These are phyloP conservation scores for Bimastos eiseni DNA, from an alignment of 2,888 invertebrate genomes.

Conservation along the genomic window DNA sequence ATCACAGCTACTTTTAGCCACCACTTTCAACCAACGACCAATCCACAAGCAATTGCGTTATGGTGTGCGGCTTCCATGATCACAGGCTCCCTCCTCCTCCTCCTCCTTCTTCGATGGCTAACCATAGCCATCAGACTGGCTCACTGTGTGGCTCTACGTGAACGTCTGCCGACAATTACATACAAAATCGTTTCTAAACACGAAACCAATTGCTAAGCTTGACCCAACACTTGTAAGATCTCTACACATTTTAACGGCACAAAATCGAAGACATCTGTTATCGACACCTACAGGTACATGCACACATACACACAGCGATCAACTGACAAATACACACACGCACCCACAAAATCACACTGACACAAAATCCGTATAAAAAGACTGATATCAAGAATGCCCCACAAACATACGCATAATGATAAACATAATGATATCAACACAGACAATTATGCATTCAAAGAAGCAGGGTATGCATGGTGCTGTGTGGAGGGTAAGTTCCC, in stretches of 20 bases:
- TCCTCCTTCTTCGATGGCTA: background rate
- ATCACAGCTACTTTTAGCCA: background rate
- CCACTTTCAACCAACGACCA: background rate
- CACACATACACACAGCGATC: background rate
- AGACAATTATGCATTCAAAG: background rate
- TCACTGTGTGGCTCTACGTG: background rate
- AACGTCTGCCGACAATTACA: background rate
- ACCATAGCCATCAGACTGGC: background rate
- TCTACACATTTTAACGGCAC: background rate
- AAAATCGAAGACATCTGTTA: background rate
- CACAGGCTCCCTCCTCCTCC: background rate
- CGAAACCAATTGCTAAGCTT: background rate
- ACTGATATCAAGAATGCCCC: too few species aligned
- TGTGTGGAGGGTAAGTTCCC: too few species aligned
- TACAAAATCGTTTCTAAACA: background rate
- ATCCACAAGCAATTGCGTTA: constrained; percentile 13
- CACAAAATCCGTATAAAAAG: background rate
- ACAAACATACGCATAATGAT: background rate
- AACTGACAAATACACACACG: background rate
- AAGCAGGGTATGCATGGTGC: background rate
- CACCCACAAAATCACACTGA: background rate
- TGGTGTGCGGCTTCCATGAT: background rate
- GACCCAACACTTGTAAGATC: background rate
- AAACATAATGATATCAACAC: too few species aligned
- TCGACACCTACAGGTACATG: background rate